These are phyloP conservation scores for Lepus oiostolus DNA, from an alignment of 2,797 vertebrate species.

Conservation along the genomic window DNA sequence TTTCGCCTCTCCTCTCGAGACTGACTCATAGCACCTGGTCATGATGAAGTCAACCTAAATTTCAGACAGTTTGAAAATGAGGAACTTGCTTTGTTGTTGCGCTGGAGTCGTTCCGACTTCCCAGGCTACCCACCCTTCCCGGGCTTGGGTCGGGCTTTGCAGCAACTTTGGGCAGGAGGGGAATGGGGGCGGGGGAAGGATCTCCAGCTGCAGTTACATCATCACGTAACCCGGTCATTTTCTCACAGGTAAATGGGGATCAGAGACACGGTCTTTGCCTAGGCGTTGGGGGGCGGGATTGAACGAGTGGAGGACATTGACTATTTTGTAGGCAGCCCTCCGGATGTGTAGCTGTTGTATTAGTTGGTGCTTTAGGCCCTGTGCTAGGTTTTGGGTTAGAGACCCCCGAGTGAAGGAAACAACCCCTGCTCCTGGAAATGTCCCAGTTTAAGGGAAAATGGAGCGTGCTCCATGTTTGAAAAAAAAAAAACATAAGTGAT, in stretches of 20 bases:
- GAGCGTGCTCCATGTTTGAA: not conserved
- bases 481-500: constrained; percentile 49
- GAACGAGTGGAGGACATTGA: constrained; percentile 15
- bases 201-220: not conserved
- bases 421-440: not conserved
- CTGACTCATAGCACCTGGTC: constrained; percentile 68
- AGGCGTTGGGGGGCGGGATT: constrained; percentile 37
- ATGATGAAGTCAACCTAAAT: constrained; percentile 66
- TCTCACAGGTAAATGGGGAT: constrained; percentile 47
- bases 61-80: constrained; percentile 71
- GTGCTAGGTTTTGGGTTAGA: constrained; percentile 31
- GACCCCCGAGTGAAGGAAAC: not conserved
- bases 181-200: not conserved
- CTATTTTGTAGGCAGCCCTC: constrained; percentile 8
- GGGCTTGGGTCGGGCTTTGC: constrained; percentile 67
- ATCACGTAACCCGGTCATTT: constrained; percentile 58
- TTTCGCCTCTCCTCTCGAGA: not conserved
- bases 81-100: constrained; percentile 61
- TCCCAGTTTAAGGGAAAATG: constrained; percentile 32
- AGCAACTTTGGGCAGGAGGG: constrained; percentile 36
- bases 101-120: constrained; percentile 60
- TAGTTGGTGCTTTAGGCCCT: constrained; percentile 40
- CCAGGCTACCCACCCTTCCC: constrained; percentile 52
- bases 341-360: not conserved
- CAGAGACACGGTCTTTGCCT: constrained; percentile 39